Conservation (phyloP, 2,113 vertebrate species). For the Stegostoma tigrinum region DNA sequence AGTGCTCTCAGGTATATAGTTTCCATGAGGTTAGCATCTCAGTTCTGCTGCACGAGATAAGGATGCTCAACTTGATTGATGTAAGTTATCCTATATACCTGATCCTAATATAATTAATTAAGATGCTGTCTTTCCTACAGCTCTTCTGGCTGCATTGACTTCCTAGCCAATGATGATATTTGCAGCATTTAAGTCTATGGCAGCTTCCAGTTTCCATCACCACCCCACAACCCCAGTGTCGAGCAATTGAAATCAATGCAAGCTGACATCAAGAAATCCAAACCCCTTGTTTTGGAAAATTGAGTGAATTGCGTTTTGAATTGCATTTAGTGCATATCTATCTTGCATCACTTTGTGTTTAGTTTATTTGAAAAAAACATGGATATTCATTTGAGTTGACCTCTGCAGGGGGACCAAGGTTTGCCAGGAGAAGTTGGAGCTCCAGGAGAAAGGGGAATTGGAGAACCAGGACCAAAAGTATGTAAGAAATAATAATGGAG, state of each 20-base stretch:
- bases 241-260: background rate
- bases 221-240: background rate
- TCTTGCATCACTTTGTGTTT: background rate
- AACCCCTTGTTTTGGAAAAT: background rate
- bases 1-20: background rate
- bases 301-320: background rate
- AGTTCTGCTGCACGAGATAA: background rate
- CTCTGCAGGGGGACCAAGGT: conserved; percentile 66
- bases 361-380: background rate
- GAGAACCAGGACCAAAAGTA: conserved; percentile 70
- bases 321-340: background rate
- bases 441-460: conserved; percentile 65
- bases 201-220: background rate
- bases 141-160: background rate
- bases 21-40: background rate
- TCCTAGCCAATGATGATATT: background rate
- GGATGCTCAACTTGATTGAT: background rate
- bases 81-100: background rate
- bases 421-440: conserved; percentile 73
- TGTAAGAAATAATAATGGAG: background rate
- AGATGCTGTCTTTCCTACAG: background rate
- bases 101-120: background rate
- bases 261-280: background rate
- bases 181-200: background rate
- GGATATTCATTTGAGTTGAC: background rate